Evolutionary conservation across 2,797 vertebrate genomes (phyloP).

Genomic region (Peromyscus attwateri): DNA sequence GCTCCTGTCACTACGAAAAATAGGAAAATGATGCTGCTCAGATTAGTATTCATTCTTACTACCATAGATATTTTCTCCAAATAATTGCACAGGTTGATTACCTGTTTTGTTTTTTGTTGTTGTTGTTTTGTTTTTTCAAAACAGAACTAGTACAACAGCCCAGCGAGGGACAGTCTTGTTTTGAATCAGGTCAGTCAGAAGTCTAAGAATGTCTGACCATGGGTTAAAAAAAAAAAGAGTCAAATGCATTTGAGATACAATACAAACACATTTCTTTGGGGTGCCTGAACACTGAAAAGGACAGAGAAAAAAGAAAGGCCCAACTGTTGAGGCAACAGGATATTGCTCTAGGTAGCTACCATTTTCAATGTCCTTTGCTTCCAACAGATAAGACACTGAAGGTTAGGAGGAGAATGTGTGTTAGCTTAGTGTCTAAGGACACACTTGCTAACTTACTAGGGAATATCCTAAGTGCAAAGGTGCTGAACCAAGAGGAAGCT

Average conservation of each 20-base stretch:
- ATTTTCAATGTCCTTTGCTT: not conserved
- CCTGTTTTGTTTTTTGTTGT: not conserved
- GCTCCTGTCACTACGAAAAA: not conserved
- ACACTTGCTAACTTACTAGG: not conserved
- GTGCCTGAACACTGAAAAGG: not conserved
- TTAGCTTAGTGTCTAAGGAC: constrained; percentile 39
- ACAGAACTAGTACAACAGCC: not conserved
- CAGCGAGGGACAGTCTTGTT: not conserved
- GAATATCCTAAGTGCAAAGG: not conserved
- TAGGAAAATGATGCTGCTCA: not conserved
- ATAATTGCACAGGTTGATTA: not conserved
- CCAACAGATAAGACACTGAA: not conserved
- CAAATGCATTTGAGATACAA: not conserved
- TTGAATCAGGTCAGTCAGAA: not conserved
- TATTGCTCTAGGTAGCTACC: not conserved
- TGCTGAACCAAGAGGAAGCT: not conserved
- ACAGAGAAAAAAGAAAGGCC: not conserved
- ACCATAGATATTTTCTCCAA: not conserved
- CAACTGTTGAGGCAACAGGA: not conserved
- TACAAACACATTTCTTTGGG: not conserved
- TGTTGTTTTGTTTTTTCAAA: not conserved
- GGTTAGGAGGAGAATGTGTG: not conserved
- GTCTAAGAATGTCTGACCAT: not conserved
- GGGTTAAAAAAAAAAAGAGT: not conserved
- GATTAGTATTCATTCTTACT: not conserved